Percentiles rank a stretch among this genome's conserved stretches.
phyloP scores from a whole-genome alignment of 2,113 vertebrate genomes.

The Probosciger aterrimus region DNA sequence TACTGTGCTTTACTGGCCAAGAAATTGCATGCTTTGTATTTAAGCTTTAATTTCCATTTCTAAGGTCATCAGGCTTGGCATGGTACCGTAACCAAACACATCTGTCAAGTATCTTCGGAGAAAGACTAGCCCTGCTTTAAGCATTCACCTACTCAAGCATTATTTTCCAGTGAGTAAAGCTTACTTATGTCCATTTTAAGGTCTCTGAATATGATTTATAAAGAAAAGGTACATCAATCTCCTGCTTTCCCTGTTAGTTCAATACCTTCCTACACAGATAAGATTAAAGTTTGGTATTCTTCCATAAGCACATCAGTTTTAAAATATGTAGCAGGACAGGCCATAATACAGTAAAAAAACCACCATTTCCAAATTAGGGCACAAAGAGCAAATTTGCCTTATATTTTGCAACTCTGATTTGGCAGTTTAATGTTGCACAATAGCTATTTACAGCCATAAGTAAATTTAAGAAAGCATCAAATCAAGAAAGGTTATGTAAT shows the following conservation, averaged over 20 bases:
- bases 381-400: background rate
- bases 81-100: background rate
- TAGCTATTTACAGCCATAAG: background rate
- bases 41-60: constrained; percentile 23
- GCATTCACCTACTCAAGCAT: background rate
- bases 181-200: background rate
- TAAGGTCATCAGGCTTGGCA: background rate
- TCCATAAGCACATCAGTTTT: background rate
- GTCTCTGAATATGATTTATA: background rate
- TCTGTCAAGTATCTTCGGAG: background rate
- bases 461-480: background rate
- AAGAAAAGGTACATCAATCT: background rate
- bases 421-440: background rate
- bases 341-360: background rate
- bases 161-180: background rate
- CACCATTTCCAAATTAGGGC: constrained; percentile 46
- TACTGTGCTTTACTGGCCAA: background rate
- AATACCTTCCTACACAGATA: background rate
- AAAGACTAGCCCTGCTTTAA: background rate
- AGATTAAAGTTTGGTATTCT: background rate
- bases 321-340: background rate
- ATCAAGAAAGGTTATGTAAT: background rate
- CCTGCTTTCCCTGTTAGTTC: background rate
- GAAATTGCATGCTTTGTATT: background rate
- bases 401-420: constrained; percentile 3